Evolutionary conservation across 2,888 invertebrate species (phyloP), one percentile per base, ranked within the genome.

Genomic region (Drosophila mulleri): DNA sequence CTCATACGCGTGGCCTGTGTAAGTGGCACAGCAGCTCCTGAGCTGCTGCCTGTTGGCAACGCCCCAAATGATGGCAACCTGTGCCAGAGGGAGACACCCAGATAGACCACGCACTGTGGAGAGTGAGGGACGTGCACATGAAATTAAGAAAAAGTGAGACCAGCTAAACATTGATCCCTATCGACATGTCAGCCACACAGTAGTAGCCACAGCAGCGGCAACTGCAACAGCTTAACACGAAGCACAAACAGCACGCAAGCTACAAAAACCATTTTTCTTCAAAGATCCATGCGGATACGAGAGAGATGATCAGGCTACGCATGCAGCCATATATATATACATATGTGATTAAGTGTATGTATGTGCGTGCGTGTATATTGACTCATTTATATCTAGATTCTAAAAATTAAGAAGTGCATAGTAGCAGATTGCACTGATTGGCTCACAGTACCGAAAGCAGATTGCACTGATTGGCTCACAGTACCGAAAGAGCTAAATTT

Each of bases 141-240:
- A 82, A 90, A 83, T 82, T 82, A 81, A 50, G 83, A 50, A 91
- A 86, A 85, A 80, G 76, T 80, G 80, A 80, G 72, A 35, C 68
- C 71, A 75, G 80, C 87, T 77, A 76, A 90, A 90, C 90, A 91
- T 90, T 91, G 91, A 90, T 90, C 90, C 88, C 89, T 90, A 90
- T 91, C 90, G 90, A 85, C 90, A 81, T 83, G 88, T 78, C 78
- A 71, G 44, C 39, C 16, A 42, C 42, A 32, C 32, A 32, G 32
- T 9, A 20, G 63, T 50, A 64, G 68, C 64, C 54, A 32, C 57
- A 62, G 44, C 42, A 41, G 83, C 82, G 86, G 88, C 80, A 26
- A 88, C 78, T 74, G 78, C 77, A 77, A 81, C 88, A 83, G 80
- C 72, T 83, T 88, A 83, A 75, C 83, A 83, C 83, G 75, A 78